Percentiles rank a stretch among this genome's conserved stretches.
These are phyloP conservation scores for Harmothoe impar DNA, from an alignment of 2,888 invertebrate species.

Conservation along the genomic window DNA sequence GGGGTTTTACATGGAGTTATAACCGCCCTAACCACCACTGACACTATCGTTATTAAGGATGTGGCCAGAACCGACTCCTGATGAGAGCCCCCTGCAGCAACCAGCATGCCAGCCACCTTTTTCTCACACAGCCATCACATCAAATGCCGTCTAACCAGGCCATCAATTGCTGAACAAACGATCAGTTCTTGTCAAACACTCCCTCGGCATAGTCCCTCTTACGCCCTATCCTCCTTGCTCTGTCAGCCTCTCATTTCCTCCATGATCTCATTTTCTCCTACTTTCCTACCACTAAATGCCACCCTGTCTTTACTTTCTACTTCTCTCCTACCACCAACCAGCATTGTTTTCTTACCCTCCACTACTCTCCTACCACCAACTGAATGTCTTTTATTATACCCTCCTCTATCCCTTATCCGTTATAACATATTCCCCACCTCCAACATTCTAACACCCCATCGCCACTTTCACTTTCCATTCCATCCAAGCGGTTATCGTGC, in stretches of 20 bases:
- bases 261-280: no score
- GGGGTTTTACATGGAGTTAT: not conserved
- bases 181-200: no score
- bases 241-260: no score
- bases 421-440: not conserved
- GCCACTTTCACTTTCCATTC: no score
- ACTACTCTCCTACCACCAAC: slow-evolving; percentile 2
- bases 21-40: not conserved
- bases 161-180: not conserved
- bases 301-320: no score
- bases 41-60: not conserved
- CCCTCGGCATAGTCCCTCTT: no score
- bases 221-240: not conserved
- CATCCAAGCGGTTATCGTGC: no score
- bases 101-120: slow-evolving; percentile 6
- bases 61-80: not conserved
- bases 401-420: not conserved
- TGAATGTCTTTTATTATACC: not conserved
- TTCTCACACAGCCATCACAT: slow-evolving; percentile 1
- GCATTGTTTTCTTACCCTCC: no score
- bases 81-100: not conserved
- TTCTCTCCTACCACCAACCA: no score
- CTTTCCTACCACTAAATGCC: no score
- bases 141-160: not conserved
- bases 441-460: not conserved